Conservation (phyloP, 2,113 vertebrate species). For the Lipophrys pholis region DNA sequence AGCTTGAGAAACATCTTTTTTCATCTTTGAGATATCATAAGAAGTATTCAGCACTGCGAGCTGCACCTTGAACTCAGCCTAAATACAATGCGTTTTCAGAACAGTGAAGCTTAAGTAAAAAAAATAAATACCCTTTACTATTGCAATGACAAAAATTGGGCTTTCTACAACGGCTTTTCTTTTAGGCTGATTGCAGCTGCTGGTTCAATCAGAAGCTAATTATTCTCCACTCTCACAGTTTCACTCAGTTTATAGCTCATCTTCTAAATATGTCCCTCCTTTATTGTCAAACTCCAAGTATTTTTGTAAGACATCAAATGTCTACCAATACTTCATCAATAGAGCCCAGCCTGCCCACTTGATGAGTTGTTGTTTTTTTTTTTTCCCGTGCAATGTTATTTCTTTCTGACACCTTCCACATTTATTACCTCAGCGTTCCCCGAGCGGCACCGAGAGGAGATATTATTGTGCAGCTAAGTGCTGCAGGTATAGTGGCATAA, state of each 20-base stretch:
- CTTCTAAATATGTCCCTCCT: not conserved
- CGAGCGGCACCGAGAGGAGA: constrained; percentile 18
- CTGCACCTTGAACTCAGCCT: constrained; percentile 43
- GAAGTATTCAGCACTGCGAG: constrained; percentile 19
- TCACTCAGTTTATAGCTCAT: not conserved
- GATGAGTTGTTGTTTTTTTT: not conserved
- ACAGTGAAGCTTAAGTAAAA: constrained; percentile 5
- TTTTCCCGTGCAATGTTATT: not conserved
- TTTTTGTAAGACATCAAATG: constrained; percentile 7
- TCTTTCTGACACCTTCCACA: constrained; percentile 3
- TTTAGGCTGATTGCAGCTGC: constrained; percentile 43
- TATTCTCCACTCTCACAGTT: constrained; percentile 18
- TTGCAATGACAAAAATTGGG: not conserved
- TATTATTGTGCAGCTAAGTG: constrained; percentile 49
- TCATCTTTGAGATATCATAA: constrained; percentile 44
- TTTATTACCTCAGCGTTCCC: constrained; percentile 28
- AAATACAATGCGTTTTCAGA: constrained; percentile 47
- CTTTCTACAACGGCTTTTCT: constrained; percentile 24
- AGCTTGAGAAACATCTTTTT: constrained; percentile 49
- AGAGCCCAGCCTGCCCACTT: not conserved
- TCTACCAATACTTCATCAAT: constrained; percentile 8
- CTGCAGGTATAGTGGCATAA: constrained; percentile 48
- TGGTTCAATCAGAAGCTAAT: constrained; percentile 48
- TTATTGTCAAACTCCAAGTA: not conserved
- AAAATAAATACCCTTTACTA: constrained; percentile 1